phyloP scores from a whole-genome alignment of 2,888 invertebrate species.

The Dryocosmus kuriphilus region DNA sequence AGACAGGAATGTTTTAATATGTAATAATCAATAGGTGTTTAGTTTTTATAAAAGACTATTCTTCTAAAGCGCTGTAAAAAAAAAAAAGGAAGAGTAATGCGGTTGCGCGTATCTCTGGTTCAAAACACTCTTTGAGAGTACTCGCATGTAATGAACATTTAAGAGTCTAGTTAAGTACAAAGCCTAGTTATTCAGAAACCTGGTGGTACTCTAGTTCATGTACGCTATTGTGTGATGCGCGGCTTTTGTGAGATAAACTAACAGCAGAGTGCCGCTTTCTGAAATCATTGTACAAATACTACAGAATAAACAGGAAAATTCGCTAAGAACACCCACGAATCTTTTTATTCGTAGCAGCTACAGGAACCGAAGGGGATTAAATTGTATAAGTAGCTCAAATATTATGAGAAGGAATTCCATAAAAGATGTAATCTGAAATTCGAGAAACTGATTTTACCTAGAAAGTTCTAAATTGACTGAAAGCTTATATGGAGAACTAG shows the following conservation, averaged over 20 bases:
- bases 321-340: not conserved
- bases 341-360: conserved; percentile 13
- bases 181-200: not conserved
- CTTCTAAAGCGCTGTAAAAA: too few relatives aligned
- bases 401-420: not conserved
- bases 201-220: not conserved
- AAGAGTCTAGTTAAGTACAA: not conserved
- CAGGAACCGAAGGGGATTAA: not conserved
- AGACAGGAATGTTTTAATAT: too few relatives aligned
- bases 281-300: conserved; percentile 52
- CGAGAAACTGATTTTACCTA: not conserved
- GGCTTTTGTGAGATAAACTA: conserved; percentile 46
- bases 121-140: not conserved
- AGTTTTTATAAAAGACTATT: too few relatives aligned
- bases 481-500: too few relatives aligned
- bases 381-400: not conserved
- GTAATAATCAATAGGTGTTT: too few relatives aligned
- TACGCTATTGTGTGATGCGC: not conserved
- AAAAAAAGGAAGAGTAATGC: not conserved
- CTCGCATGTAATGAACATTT: not conserved
- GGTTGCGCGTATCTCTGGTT: not conserved
- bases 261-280: conserved; percentile 39
- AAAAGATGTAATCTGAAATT: not conserved
- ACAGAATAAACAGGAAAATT: conserved; percentile 9
- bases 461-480: not conserved